These are phyloP conservation scores for Copsychus sechellarum DNA, from an alignment of 2,113 vertebrate species.

Conservation along the genomic window DNA sequence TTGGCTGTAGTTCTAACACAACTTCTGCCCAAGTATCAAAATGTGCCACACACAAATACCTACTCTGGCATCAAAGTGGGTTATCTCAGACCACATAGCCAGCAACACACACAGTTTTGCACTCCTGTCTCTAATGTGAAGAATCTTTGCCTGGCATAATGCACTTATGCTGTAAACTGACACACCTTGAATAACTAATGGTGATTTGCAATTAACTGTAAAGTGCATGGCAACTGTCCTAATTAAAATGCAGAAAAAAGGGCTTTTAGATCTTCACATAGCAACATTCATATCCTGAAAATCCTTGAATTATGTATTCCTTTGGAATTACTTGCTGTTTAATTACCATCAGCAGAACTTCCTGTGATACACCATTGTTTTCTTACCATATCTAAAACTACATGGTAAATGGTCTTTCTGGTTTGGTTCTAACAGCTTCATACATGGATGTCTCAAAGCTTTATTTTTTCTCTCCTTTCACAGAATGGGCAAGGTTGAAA, in stretches of 20 bases:
- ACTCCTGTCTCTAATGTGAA: not conserved
- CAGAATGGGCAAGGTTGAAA: not conserved
- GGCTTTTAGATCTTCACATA: not conserved
- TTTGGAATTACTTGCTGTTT: not conserved
- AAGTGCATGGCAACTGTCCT: not conserved
- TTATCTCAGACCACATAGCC: not conserved
- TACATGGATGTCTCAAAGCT: not conserved
- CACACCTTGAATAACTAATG: not conserved
- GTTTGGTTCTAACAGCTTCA: not conserved
- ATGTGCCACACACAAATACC: not conserved
- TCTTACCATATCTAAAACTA: not conserved
- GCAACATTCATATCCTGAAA: not conserved
- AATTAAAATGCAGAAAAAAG: not conserved
- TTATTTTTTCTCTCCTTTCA: not conserved
- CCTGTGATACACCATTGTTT: not conserved
- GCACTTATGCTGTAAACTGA: not conserved
- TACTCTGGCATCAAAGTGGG: not conserved
- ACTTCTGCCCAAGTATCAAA: not conserved
- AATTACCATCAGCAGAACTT: not conserved
- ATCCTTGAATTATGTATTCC: not conserved
- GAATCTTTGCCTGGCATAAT: not conserved
- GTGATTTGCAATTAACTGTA: not conserved
- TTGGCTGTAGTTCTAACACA: not conserved
- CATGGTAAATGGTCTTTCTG: not conserved
- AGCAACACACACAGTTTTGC: not conserved